Evolutionary conservation across 2,113 vertebrate species (phyloP).

Genomic region (Cyanocitta stelleri): DNA sequence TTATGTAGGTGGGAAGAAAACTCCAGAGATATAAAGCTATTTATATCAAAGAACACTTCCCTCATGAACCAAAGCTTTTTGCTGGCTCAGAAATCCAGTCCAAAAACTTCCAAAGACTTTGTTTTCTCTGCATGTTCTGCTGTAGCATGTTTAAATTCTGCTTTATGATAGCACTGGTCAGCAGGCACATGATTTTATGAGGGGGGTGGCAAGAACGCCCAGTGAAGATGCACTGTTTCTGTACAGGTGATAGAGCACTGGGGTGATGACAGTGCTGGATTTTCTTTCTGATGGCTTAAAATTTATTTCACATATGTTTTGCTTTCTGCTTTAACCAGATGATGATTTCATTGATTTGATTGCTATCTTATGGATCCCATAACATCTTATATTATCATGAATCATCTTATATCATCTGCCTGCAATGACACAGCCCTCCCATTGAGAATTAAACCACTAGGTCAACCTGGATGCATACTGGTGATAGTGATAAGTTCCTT

Average conservation of each 20-base stretch:
- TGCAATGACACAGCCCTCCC: background rate
- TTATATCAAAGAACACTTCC: background rate
- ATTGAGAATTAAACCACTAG: background rate
- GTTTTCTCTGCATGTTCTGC: background rate
- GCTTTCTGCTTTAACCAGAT: background rate
- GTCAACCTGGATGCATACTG: background rate
- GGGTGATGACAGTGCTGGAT: background rate
- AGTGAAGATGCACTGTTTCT: background rate
- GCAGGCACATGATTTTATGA: background rate
- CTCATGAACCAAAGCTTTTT: background rate
- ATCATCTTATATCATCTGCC: background rate
- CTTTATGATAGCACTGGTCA: background rate
- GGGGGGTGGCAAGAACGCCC: background rate
- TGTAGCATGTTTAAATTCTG: background rate
- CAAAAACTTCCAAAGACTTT: background rate
- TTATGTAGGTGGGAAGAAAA: background rate
- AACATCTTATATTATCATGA: background rate
- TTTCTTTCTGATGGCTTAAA: slow-evolving; percentile 8
- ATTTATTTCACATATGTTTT: slow-evolving; percentile 36
- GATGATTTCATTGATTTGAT: background rate
- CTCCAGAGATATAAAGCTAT: background rate
- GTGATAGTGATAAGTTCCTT: background rate
- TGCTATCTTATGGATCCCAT: background rate
- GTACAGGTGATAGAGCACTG: background rate
- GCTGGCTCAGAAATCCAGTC: background rate